phyloP scores from a whole-genome alignment of 2,113 vertebrate genomes.

The Sialia sialis region DNA sequence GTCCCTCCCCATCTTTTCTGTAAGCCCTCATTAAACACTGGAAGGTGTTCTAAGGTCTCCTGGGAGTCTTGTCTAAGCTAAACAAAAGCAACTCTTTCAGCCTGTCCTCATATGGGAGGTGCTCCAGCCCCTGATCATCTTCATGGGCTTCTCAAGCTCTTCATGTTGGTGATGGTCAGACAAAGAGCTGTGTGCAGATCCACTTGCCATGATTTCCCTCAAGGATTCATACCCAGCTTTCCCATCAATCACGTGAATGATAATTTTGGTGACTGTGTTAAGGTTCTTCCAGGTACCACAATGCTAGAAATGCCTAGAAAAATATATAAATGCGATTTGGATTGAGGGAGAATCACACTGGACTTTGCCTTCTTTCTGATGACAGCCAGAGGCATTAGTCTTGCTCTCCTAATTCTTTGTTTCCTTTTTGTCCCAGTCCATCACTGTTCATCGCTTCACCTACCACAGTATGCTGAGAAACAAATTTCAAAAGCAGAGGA shows the following conservation, averaged over 20 bases:
- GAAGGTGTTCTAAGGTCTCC: not conserved
- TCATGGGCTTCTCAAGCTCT: fast-evolving
- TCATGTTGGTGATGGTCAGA: not conserved
- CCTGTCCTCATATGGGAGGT: not conserved
- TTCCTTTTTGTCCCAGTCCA: not conserved
- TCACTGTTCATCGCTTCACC: not conserved
- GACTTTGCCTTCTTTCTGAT: not conserved
- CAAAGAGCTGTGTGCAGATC: not conserved
- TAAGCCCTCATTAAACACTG: not conserved
- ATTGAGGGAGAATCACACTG: not conserved
- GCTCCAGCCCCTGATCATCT: not conserved
- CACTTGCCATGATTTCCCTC: not conserved
- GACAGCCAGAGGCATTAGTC: not conserved
- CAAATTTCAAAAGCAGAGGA: not conserved
- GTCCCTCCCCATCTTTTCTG: not conserved
- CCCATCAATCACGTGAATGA: not conserved
- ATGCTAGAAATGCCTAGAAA: not conserved
- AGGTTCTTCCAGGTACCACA: not conserved
- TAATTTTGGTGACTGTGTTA: not conserved
- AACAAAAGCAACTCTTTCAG: not conserved
- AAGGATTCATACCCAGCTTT: not conserved
- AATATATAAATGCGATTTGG: not conserved
- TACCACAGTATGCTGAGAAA: not conserved
- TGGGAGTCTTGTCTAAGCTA: not conserved
- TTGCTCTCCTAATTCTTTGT: not conserved